These are phyloP conservation scores for Pheucticus melanocephalus DNA, from an alignment of 2,113 vertebrate genomes.

Conservation along the genomic window DNA sequence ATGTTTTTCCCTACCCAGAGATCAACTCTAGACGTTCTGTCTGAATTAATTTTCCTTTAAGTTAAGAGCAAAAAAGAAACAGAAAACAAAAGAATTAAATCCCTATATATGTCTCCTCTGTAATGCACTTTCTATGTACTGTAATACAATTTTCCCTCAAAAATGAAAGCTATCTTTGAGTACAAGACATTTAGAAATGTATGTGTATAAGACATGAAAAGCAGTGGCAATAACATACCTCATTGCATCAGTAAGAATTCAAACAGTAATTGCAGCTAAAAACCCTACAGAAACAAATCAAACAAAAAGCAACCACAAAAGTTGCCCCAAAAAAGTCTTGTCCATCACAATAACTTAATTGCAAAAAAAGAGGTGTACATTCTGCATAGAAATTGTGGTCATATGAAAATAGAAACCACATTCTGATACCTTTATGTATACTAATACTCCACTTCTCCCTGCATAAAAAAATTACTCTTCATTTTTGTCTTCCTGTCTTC, in stretches of 20 bases:
- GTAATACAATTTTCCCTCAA: not conserved
- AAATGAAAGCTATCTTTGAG: not conserved
- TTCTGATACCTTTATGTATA: not conserved
- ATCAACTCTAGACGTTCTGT: conserved; percentile 67
- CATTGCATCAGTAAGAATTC: not conserved
- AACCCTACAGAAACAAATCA: not conserved
- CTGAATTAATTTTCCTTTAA: conserved; percentile 71
- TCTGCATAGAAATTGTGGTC: not conserved
- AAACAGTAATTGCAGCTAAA: not conserved
- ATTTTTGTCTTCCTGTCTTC: not conserved
- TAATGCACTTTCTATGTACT: not conserved
- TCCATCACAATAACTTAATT: not conserved
- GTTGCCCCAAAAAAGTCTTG: not conserved
- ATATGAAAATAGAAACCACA: not conserved
- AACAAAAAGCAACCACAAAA: not conserved
- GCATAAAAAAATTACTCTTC: not conserved
- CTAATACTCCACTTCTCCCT: not conserved
- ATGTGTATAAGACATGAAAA: not conserved
- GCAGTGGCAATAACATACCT: not conserved
- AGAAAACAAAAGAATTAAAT: conserved; percentile 49
- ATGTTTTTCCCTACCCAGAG: conserved; percentile 58
- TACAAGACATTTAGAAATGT: not conserved
- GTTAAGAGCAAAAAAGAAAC: conserved; percentile 37
- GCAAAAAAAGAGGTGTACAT: not conserved
- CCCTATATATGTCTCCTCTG: not conserved